Evolutionary conservation across 2,888 invertebrate genomes (phyloP), one percentile per base, ranked within the genome.

Genomic region (Xanthia togata): DNA sequence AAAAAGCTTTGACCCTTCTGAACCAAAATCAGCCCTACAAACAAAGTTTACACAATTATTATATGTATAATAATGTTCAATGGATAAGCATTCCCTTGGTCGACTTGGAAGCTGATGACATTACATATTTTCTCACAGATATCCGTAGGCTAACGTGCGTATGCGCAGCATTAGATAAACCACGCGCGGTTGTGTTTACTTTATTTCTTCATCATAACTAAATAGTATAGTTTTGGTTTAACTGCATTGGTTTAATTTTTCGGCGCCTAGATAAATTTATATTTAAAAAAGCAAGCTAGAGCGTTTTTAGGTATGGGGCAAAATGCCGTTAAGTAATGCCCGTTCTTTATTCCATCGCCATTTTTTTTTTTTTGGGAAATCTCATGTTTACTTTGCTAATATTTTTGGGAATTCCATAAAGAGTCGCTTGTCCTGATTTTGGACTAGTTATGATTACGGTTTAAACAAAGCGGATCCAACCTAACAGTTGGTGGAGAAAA

Each of bases 91-190:
- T 79, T 84, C 57, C 64, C 60, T 73, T 77, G 50, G 65, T 78
- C 47, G 71, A 84, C 75, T 77, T 81, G 79, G 80, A 85, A 83
- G 84, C 81, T 81, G 80, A n/a, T n/a, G n/a, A n/a, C n/a, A n/a
- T 87, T 88, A 87, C 86, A 85, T 86, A 87, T 87, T 85, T 87
- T 87, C 87, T 87, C 90, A 90, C 88, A 84, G 81, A 84, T 86
- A 83, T 79, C 79, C 74, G 80, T 79, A 70, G 77, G 78, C 67
- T 78, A 67, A 68, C 74, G 74, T 80, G 82, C 83, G 74, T 85
- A 72, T 74, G 82, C 73, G 70, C 70, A 70, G 67, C 55, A 64
- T 81, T 86, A 75, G 65, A 35, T 79, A 76, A 72, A 81, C 65
- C 74, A 78, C 70, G 78, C 68, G 70, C 74, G 60, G 38, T 73